These are phyloP conservation scores for Paradoxurus hermaphroditus DNA, from an alignment of 2,113 vertebrate genomes.

Conservation along the genomic window DNA sequence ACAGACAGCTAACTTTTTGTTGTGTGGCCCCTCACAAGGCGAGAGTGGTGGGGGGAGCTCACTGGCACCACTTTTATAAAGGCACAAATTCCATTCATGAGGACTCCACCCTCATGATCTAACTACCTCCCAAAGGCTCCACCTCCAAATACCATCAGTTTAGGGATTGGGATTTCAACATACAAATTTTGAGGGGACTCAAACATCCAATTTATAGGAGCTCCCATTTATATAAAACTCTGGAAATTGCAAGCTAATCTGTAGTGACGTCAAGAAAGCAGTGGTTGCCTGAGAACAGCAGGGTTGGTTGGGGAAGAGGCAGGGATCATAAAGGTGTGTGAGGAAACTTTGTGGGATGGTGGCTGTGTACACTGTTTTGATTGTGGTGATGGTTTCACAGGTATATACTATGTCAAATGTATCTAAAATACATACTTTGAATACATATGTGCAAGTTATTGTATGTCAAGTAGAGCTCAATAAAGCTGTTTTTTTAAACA, in stretches of 20 bases:
- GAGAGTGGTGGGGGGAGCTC: too few relatives aligned
- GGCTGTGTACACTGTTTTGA: neutral
- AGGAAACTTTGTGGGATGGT: neutral
- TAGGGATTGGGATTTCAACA: neutral
- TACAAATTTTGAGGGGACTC: neutral
- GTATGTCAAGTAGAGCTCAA: neutral
- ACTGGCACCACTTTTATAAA: neutral
- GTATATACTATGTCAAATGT: neutral
- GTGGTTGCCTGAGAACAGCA: neutral
- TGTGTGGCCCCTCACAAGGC: neutral
- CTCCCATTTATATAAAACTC: neutral
- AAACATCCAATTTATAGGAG: neutral
- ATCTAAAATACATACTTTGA: neutral
- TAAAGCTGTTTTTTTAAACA: neutral
- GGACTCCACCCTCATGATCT: neutral
- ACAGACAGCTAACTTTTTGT: neutral
- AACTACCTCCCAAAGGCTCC: neutral
- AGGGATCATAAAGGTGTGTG: neutral
- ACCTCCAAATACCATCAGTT: neutral
- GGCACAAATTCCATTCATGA: neutral
- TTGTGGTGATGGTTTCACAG: neutral
- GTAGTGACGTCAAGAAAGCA: neutral
- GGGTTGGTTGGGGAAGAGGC: neutral
- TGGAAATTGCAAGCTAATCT: neutral
- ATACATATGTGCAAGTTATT: neutral